Percentiles rank a stretch among this genome's conserved stretches.
Evolutionary conservation across 2,113 vertebrate genomes (phyloP).

Genomic region (Ginglymostoma cirratum): DNA sequence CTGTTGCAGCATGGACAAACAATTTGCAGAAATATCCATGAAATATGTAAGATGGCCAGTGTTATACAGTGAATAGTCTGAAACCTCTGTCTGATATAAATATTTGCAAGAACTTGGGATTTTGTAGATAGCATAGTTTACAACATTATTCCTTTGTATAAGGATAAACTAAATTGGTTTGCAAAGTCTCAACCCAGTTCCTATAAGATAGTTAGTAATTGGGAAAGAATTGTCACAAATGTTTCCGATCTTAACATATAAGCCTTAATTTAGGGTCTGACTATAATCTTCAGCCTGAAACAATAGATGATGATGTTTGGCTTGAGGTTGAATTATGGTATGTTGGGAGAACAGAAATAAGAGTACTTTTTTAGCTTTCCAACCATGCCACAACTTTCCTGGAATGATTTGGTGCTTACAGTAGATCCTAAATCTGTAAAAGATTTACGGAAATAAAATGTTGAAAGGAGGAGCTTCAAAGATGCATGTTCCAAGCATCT

Average conservation of each 20-base stretch:
- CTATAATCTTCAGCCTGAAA: not conserved
- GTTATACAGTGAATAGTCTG: not conserved
- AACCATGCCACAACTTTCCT: not conserved
- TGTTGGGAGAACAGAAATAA: not conserved
- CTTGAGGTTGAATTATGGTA: not conserved
- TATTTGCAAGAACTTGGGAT: not conserved
- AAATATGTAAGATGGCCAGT: not conserved
- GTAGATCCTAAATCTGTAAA: not conserved
- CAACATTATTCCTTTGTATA: not conserved
- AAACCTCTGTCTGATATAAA: not conserved
- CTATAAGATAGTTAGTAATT: not conserved
- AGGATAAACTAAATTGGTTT: not conserved
- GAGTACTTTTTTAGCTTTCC: not conserved
- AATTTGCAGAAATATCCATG: not conserved
- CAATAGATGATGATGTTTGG: not conserved
- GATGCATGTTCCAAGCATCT: not conserved
- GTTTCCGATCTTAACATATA: too few species aligned
- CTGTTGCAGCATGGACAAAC: not conserved
- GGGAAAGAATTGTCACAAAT: not conserved
- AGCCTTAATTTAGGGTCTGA: not conserved
- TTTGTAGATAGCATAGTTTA: not conserved
- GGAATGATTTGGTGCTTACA: not conserved
- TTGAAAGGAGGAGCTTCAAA: not conserved
- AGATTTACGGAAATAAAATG: not conserved
- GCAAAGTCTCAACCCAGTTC: not conserved